These are phyloP conservation scores for Gallinago paraguaiae DNA, from an alignment of 2,113 vertebrate genomes.

Conservation along the genomic window DNA sequence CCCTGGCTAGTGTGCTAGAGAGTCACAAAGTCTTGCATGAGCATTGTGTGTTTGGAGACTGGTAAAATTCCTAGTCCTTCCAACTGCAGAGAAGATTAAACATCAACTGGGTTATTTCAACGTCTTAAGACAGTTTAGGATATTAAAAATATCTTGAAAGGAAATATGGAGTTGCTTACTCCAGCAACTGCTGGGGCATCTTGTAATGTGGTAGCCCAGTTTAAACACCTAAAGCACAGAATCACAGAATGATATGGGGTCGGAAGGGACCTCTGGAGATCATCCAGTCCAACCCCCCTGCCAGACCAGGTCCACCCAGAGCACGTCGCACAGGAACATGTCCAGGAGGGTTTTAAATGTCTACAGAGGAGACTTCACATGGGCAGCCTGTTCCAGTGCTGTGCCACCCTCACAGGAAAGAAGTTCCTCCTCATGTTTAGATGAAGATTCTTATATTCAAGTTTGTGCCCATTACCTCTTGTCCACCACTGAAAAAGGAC, in stretches of 20 bases:
- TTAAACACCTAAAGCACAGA: background rate
- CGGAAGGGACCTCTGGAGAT: background rate
- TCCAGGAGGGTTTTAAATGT: background rate
- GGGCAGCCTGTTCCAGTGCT: no score
- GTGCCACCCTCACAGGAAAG: no score
- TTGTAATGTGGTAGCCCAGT: background rate
- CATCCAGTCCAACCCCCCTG: background rate
- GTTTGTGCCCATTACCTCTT: no score
- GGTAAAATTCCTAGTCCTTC: background rate
- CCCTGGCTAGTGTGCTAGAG: background rate
- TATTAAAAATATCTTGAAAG: background rate
- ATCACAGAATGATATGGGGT: background rate
- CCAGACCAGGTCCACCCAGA: background rate
- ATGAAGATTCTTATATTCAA: no score
- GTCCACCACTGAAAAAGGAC: no score
- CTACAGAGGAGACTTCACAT: background rate
- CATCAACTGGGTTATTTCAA: background rate
- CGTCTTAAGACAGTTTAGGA: background rate
- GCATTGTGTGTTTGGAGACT: rapidly evolving
- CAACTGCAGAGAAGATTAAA: background rate
- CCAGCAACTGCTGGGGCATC: background rate
- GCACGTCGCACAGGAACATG: background rate
- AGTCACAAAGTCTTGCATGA: background rate
- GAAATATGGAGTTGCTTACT: background rate
- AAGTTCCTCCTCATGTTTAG: no score